phyloP scores from a whole-genome alignment of 2,797 vertebrate species.

The Atherinosoma microstoma region DNA sequence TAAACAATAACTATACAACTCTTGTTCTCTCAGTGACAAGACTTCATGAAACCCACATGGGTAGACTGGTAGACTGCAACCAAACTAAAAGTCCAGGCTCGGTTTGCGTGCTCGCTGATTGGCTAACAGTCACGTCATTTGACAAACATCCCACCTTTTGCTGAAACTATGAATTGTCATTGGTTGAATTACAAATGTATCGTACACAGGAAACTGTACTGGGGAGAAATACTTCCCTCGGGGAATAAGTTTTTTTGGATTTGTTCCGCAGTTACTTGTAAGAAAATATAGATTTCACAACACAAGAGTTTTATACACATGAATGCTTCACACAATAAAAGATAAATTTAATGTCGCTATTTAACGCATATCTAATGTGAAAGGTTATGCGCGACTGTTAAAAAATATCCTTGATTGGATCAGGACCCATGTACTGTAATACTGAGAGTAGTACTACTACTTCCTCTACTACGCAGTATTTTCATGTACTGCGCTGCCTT shows the following conservation, averaged over 20 bases:
- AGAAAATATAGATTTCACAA: conserved; percentile 59
- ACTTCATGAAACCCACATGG: conserved; percentile 74
- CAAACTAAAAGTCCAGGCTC: conserved; percentile 24
- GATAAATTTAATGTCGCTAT: conserved; percentile 38
- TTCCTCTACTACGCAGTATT: conserved; percentile 84
- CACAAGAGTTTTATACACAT: conserved; percentile 7
- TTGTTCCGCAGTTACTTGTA: conserved; percentile 76
- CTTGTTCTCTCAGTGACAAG: neutral
- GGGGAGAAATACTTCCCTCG: conserved; percentile 73
- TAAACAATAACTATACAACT: neutral
- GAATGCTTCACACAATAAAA: conserved; percentile 5
- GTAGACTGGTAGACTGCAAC: conserved; percentile 68
- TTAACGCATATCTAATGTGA: conserved; percentile 48
- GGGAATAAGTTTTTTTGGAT: conserved; percentile 58
- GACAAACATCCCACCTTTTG: conserved; percentile 32
- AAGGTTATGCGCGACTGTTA: conserved; percentile 17
- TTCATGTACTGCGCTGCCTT: conserved; percentile 75
- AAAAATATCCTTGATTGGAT: conserved; percentile 37
- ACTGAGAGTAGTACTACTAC: conserved; percentile 82
- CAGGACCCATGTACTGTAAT: conserved; percentile 74
- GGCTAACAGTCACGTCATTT: conserved; percentile 18
- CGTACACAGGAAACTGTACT: conserved; percentile 75
- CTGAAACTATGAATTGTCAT: conserved; percentile 12
- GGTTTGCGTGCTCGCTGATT: conserved; percentile 33
- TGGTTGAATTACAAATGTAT: conserved; percentile 27